These are phyloP conservation scores for Alauda arvensis DNA, from an alignment of 2,797 vertebrate species.

Conservation along the genomic window DNA sequence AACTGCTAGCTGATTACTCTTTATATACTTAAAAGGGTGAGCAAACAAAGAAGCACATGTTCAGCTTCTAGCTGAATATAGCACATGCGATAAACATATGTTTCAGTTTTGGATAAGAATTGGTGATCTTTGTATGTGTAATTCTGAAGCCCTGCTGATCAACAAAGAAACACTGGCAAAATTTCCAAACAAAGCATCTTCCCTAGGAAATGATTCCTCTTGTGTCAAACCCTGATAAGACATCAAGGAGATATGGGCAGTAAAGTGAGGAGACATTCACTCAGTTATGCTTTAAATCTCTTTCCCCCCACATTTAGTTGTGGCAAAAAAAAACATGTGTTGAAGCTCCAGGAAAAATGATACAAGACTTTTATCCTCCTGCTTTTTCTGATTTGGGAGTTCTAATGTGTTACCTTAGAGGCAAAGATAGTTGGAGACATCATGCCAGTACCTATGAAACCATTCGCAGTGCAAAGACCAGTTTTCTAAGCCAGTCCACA, in stretches of 20 bases:
- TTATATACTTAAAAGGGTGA: constrained; percentile 24
- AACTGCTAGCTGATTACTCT: constrained; percentile 23
- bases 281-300: neutral
- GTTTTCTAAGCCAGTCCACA: neutral
- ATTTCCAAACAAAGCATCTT: neutral
- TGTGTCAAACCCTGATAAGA: neutral
- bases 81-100: neutral
- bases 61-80: neutral
- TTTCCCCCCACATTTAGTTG: accelerated
- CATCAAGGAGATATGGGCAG: neutral
- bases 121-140: neutral
- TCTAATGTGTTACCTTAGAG: neutral
- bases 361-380: neutral
- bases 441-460: neutral
- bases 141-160: neutral
- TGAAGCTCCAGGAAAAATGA: neutral
- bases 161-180: neutral
- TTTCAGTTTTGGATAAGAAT: neutral
- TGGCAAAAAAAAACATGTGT: neutral
- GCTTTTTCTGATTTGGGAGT: neutral
- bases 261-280: neutral
- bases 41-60: constrained; percentile 32
- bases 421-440: neutral
- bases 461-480: neutral
- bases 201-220: neutral